Evolutionary conservation across 2,113 vertebrate genomes (phyloP).

Genomic region (Colistium nudipinnis): DNA sequence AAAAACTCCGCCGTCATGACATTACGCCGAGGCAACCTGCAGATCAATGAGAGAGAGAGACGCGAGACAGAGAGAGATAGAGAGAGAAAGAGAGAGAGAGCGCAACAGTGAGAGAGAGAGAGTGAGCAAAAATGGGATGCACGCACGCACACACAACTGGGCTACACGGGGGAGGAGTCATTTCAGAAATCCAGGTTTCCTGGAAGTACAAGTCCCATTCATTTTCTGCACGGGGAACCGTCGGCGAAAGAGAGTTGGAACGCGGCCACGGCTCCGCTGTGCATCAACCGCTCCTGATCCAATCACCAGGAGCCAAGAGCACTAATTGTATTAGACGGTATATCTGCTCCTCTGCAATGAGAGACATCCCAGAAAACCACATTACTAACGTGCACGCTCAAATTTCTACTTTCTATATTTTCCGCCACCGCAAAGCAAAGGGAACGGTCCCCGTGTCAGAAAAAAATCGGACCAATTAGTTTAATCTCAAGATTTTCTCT

Average conservation of each 20-base stretch:
- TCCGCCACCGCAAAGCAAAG: too few species aligned
- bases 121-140: constrained; percentile 38
- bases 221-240: constrained; percentile 18
- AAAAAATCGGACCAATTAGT: too few species aligned
- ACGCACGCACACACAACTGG: constrained; percentile 29
- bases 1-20: constrained; percentile 63
- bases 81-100: constrained; percentile 34
- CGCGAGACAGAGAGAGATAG: constrained; percentile 6
- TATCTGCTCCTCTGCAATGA: not conserved
- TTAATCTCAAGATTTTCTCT: too few species aligned
- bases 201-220: constrained; percentile 44
- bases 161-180: constrained; percentile 46
- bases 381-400: too few species aligned
- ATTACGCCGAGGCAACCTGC: constrained; percentile 30
- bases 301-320: not conserved
- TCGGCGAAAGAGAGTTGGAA: constrained; percentile 1
- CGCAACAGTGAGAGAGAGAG: constrained; percentile 36
- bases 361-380: too few species aligned
- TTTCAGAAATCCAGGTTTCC: constrained; percentile 36
- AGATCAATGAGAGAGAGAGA: constrained; percentile 51
- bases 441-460: too few species aligned
- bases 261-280: not conserved
- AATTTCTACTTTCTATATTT: too few species aligned
- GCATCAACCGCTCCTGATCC: not conserved
- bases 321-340: not conserved